Evolutionary conservation across 2,113 vertebrate genomes (phyloP).

Genomic region (Aviceda subcristata): DNA sequence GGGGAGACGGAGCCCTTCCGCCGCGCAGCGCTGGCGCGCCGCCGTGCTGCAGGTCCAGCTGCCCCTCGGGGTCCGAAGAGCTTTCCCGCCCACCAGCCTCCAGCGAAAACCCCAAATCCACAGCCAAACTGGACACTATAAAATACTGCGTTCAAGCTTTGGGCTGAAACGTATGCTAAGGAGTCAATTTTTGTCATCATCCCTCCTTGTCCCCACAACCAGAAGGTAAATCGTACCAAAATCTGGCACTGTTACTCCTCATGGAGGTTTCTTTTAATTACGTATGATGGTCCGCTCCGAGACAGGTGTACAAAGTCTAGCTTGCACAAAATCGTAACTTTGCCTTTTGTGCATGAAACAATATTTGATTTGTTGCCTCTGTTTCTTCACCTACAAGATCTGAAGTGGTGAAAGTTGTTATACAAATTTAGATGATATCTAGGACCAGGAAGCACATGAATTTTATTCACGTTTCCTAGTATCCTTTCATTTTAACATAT

Average conservation of each 20-base stretch:
- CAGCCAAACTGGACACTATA: background rate
- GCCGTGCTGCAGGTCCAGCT: no score
- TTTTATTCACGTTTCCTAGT: background rate
- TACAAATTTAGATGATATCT: background rate
- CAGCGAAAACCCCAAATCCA: background rate
- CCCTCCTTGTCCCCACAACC: background rate
- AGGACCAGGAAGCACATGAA: background rate
- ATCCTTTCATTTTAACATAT: background rate
- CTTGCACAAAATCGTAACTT: background rate
- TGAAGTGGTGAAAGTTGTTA: background rate
- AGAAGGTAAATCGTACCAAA: background rate
- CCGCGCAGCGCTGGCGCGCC: rapidly evolving
- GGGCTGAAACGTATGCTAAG: background rate
- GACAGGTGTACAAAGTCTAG: background rate
- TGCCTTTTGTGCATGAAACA: background rate
- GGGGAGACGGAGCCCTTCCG: no score
- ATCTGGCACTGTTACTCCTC: background rate
- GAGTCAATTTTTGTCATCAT: background rate
- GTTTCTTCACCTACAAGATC: background rate
- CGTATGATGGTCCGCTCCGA: background rate
- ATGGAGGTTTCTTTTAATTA: background rate
- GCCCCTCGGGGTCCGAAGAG: background rate
- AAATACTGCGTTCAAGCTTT: background rate
- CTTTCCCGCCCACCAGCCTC: background rate
- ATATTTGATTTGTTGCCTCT: background rate